Conservation (phyloP, 2,797 vertebrate genomes). For the Falco cherrug region DNA sequence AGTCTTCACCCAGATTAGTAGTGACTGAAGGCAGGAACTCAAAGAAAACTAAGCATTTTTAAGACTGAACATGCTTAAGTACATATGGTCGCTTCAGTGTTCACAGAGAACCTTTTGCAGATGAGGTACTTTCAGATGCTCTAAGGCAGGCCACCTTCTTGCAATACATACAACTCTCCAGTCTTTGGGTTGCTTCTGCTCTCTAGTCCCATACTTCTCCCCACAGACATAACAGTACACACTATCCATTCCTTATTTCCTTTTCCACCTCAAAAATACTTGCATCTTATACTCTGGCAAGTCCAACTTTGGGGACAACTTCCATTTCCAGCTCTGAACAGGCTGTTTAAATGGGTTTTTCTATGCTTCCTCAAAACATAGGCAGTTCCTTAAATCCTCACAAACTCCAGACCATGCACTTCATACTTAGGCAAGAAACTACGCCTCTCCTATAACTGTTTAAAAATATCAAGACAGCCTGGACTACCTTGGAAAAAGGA, state of each 20-base stretch:
- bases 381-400: background rate
- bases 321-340: background rate
- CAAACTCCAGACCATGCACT: background rate
- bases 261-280: background rate
- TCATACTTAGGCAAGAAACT: background rate
- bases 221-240: rapidly evolving
- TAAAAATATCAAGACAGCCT: background rate
- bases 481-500: background rate
- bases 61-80: background rate
- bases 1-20: background rate
- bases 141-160: background rate
- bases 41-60: background rate
- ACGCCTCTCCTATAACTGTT: background rate
- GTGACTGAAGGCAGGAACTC: background rate
- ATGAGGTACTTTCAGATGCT: background rate
- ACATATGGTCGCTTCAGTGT: background rate
- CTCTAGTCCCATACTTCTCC: background rate
- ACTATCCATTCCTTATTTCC: background rate
- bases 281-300: background rate
- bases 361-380: background rate
- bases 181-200: background rate
- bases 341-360: background rate
- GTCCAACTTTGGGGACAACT: background rate
- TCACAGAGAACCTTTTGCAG: background rate
- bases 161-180: background rate